Evolutionary conservation across 2,888 invertebrate species (phyloP), one percentile per base, ranked within the genome.

Genomic region (Troilus luridus): DNA sequence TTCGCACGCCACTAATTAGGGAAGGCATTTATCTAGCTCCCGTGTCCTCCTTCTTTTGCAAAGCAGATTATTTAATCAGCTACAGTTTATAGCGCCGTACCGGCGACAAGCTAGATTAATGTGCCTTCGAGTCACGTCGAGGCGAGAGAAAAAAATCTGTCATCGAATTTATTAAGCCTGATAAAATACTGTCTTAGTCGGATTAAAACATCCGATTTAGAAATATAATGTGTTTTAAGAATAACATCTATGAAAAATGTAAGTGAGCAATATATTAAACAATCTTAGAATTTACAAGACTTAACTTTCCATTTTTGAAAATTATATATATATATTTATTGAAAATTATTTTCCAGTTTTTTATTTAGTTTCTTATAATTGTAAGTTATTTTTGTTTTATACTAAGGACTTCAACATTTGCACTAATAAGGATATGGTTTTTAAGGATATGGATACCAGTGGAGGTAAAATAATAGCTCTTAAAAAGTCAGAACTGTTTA

Each of bases 51-150:
- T 24, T 72, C 8, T 27, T 72, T 14, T 24, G 14, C 17, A 27
- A 27, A 72, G 72, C 72, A 27, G 72, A 72, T 72, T 27, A 72
- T 72, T 72, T 72, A 72, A 72, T 72, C 72, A 14, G 14, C 72
- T 27, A 24, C 72, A 72, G 72, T 72, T 72, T 72, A 72, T 72
- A 27, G 72, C 27, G 8, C 62, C 62, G 9, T 62, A 62, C 62
- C 21, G 64, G 14, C 14, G 72, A 72, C 72, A 72, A 72, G 72
- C 24, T 27, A 27, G 72, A 72, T 72, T 72, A 27, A 24, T 27
- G 72, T 11, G 72, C 14, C 24, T 12, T 14, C 8, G 12, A 27
- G 72, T 72, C 72, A 14, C 27, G 24, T 14, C 27, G 72, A 8
- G 14, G 11, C 10, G 24, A 72, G 27, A 67, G n/a, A 24, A 24